Evolutionary conservation across 2,113 vertebrate species (phyloP), one percentile per base, ranked within the genome.

Genomic region (Corythoichthys intestinalis): DNA sequence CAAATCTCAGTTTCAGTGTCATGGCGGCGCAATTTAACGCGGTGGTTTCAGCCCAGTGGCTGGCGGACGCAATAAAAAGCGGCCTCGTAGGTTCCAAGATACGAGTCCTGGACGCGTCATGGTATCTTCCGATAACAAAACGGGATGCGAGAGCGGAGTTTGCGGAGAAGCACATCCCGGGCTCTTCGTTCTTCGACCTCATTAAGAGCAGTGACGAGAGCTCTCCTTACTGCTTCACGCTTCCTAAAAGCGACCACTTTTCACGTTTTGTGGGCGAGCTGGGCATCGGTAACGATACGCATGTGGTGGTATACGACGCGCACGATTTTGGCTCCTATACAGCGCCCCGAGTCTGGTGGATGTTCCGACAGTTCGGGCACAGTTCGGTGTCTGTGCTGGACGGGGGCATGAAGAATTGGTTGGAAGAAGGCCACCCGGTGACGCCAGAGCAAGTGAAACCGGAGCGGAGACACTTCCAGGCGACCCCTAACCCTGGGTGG

Each of bases 321-420:
- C 98, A 95, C 48, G 93, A 94, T 69, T 91, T 94, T 65, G 97
- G 96, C 3, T 90, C 92, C 14, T 98, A 89, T 89, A 83, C 93
- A 1, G 95, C 96, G 0, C 96, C 97, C 0, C 91, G 96, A 0
- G 91, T 98, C 7, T 99, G 96, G 96, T 99, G 96, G 96, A 98
- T 97, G 97, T 99, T 99, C 82, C 92, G 94, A 0, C 84, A 85
- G 64, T 99, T 98, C 2, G 96, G 97, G 2, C 97, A 98, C 41
- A 70, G 62, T 9, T 46, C 76, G 0, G 96, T 98, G 67, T 98
- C 97, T 0, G 89, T 99, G 66, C 90, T 99, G 58, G 92, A 97
- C 70, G 96, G 97, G 0, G 97, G 97, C 3, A 66, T 97, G 72
- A 94, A 92, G 83, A 90, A 90, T 74, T 99, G 97, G 97, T 71